Evolutionary conservation across 2,888 invertebrate genomes (phyloP), one percentile per base, ranked within the genome.

Genomic region (Cheilosia urbana): DNA sequence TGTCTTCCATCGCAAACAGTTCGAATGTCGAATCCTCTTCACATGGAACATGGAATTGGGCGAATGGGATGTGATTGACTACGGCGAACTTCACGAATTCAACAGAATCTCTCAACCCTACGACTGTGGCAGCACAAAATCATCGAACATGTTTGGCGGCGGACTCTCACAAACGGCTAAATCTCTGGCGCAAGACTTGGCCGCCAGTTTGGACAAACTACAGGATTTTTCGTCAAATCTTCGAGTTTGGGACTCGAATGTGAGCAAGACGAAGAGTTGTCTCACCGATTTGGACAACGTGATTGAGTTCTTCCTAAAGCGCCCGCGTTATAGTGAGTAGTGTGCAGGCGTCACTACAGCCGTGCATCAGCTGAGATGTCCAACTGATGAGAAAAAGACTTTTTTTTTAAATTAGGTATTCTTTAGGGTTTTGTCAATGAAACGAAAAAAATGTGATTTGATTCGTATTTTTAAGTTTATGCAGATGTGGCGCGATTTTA

Each of bases 31-130:
- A 2, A 91, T 92, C 37, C 89, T 92, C 2, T 92, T 92, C 71
- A 90, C 91, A 9, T 92, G 92, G 92, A 92, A 92, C 66, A 92
- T 92, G 90, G 90, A 91, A 69, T 87, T 89, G 11, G 92, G 92
- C 1, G 90, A 90, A 69, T 92, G 92, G 92, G 90, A 91, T 76
- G 91, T 92, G 2, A 85, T 92, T 1, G 92, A 92, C 79, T 92
- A 91, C 87, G 92, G 92, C 2, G 91, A 92, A 62, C 87, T 92
- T 0, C 89, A 89, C 24, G 92, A 92, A 87, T 87, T 89, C 37
- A 87, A 88, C 24, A 85, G 87, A 34, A 88, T 88, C 49, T 88
- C 88, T 4, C 90, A 90, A 49, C 62, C 87, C 4, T 81, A 85
- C 3, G 88, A 90, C n/a, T 89, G 88, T 68, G 89, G 88, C 89